Conservation (phyloP, 2,888 invertebrate genomes). For the Drosophila basisetae region DNA sequence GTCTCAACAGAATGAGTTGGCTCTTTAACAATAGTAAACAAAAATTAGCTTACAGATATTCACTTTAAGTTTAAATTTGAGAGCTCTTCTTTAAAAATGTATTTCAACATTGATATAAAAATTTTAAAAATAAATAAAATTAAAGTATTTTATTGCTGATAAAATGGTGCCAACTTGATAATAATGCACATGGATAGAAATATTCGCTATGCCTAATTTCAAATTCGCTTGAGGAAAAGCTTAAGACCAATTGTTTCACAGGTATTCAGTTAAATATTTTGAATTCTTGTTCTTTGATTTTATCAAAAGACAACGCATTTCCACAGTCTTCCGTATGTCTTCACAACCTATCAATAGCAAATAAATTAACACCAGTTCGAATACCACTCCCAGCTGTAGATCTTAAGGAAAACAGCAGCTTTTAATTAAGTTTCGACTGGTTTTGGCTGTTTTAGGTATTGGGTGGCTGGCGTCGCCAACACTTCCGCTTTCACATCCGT, state of each 20-base stretch:
- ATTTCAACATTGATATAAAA: too few species aligned
- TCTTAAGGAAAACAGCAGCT: conserved; percentile 49
- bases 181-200: not conserved
- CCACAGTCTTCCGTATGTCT: not conserved
- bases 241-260: not conserved
- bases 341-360: conserved; percentile 2
- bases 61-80: not conserved
- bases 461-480: conserved; percentile 46
- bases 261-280: not conserved
- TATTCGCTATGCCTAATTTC: not conserved
- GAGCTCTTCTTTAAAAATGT: not conserved
- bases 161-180: not conserved
- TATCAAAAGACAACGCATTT: not conserved
- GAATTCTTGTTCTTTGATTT: not conserved
- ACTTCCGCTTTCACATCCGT: conserved; percentile 54
- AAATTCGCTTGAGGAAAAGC: not conserved
- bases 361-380: conserved; percentile 2
- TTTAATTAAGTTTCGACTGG: conserved; percentile 76
- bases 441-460: conserved; percentile 35
- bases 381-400: not conserved
- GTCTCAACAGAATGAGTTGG: not conserved
- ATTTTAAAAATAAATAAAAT: too few species aligned
- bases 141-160: too few species aligned
- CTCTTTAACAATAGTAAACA: not conserved
- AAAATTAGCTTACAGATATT: not conserved